Evolutionary conservation across 2,888 invertebrate genomes (phyloP).

Genomic region (Cynaeus angustus): DNA sequence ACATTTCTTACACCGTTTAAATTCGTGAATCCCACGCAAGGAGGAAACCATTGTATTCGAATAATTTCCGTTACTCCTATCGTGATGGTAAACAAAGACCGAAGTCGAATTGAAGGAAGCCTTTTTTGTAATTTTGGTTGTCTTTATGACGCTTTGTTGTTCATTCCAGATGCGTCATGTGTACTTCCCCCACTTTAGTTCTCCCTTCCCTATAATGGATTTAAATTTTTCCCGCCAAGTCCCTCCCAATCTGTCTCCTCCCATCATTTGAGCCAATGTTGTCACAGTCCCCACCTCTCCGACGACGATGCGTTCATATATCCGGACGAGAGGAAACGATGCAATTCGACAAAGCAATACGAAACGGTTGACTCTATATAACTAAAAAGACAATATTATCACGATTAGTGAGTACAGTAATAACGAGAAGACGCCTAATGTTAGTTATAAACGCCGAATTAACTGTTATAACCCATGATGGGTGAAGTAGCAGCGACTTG

Average conservation of each 20-base stretch:
- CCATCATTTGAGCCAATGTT: slow-evolving; percentile 28
- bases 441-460: slow-evolving; percentile 56
- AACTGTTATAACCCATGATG: slow-evolving; percentile 51
- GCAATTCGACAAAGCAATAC: slow-evolving; percentile 53
- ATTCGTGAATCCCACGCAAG: too few species aligned
- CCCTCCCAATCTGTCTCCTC: slow-evolving; percentile 17
- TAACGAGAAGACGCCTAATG: slow-evolving; percentile 30
- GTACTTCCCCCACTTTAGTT: neutral
- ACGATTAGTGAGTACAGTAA: slow-evolving; percentile 35
- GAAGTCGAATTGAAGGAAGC: slow-evolving; percentile 19
- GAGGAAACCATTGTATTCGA: too few species aligned
- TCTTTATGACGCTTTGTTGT: neutral
- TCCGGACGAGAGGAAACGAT: slow-evolving; percentile 9
- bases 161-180: slow-evolving; percentile 34
- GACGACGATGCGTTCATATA: slow-evolving; percentile 44
- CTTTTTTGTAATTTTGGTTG: slow-evolving; percentile 15
- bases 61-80: too few species aligned
- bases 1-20: too few species aligned
- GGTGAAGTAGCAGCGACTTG: slow-evolving; percentile 19
- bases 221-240: slow-evolving; percentile 8
- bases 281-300: slow-evolving; percentile 25
- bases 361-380: slow-evolving; percentile 27
- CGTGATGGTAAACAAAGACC: too few species aligned
- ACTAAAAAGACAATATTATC: slow-evolving; percentile 55
- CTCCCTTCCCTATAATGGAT: slow-evolving; percentile 4